phyloP scores from a whole-genome alignment of 2,888 invertebrate genomes.

The Seira musarum region DNA sequence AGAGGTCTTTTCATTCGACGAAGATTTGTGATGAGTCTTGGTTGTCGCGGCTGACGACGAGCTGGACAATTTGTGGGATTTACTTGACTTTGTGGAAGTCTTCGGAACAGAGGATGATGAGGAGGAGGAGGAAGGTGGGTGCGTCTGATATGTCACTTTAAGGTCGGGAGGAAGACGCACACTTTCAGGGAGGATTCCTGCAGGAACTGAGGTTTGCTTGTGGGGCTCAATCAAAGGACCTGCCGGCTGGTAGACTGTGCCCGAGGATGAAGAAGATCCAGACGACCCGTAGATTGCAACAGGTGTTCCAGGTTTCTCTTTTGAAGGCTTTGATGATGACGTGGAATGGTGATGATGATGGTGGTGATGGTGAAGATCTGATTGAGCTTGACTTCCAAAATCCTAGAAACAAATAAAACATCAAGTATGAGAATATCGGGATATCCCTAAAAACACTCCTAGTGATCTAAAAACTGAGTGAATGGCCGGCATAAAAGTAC shows the following conservation, averaged over 20 bases:
- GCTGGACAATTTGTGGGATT: constrained; percentile 40
- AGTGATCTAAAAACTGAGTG: not conserved
- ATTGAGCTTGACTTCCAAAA: constrained; percentile 43
- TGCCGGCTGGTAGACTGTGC: constrained; percentile 84
- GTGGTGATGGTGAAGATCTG: constrained; percentile 38
- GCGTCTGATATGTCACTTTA: constrained; percentile 70
- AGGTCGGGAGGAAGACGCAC: constrained; percentile 69
- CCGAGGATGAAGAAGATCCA: constrained; percentile 43
- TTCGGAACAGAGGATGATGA: constrained; percentile 28
- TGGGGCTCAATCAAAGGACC: constrained; percentile 83
- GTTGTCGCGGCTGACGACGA: constrained; percentile 31
- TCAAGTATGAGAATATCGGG: not conserved
- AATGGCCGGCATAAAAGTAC: not conserved
- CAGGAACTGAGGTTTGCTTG: constrained; percentile 59
- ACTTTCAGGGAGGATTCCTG: constrained; percentile 67
- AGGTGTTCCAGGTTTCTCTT: constrained; percentile 65
- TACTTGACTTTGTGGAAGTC: constrained; percentile 19
- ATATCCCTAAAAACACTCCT: not conserved
- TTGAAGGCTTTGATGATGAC: constrained; percentile 53
- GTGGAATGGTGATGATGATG: constrained; percentile 56
- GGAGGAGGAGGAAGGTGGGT: constrained; percentile 62
- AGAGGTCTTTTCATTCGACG: constrained; percentile 31
- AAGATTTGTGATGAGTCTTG: constrained; percentile 39
- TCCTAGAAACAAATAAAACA: constrained; percentile 38
- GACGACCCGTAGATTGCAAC: constrained; percentile 60